These are phyloP conservation scores for Pogonus chalceus DNA, from an alignment of 1,140 invertebrate species.

Conservation along the genomic window DNA sequence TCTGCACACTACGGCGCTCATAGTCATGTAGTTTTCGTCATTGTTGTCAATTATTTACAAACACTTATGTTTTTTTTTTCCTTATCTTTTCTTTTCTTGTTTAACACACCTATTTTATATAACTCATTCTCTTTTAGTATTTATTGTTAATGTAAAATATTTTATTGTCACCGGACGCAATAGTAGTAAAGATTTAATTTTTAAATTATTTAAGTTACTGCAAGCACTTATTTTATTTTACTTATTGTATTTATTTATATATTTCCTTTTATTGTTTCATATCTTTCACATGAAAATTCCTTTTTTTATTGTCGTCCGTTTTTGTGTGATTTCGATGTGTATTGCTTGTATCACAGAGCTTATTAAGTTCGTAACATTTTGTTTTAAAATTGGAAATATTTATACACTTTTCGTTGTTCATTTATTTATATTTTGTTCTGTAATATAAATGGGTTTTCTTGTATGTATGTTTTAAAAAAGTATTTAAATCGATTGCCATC, in stretches of 20 bases:
- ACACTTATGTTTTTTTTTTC: neutral
- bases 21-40: no score
- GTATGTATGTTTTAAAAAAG: no score
- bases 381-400: no score
- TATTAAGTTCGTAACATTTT: neutral
- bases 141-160: neutral
- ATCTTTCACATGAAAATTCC: neutral
- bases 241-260: no score
- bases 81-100: neutral
- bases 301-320: constrained; percentile 4
- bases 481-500: no score
- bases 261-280: neutral
- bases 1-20: neutral
- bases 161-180: constrained; percentile 2
- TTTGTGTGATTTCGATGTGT: neutral
- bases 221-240: neutral
- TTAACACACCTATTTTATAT: neutral
- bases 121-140: no score
- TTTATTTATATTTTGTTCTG: no score
- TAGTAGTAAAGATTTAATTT: neutral
- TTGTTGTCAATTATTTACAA: neutral
- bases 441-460: no score
- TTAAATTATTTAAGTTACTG: neutral
- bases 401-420: no score
- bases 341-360: neutral